Base-by-base conservation (phyloP, 1,140 invertebrate genomes). In the Rhagoletis zephyria region DNA sequence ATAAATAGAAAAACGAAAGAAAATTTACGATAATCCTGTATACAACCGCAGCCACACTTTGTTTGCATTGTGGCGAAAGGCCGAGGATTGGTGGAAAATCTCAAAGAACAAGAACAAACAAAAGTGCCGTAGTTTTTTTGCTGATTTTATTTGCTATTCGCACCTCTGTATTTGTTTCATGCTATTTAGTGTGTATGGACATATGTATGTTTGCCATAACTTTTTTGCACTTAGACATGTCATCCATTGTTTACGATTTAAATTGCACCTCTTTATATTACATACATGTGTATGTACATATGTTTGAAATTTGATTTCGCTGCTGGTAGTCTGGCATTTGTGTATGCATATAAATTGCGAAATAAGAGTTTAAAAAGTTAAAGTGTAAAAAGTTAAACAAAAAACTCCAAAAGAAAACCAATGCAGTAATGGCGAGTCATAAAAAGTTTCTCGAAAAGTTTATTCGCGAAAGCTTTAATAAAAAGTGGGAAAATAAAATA, bases 281-380 rank as follows among this genome's bases (percentile, higher is more conserved):
- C 4, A 63, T 63, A 63, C 10, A n/a, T 63, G 59, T 60, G 59
- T 6, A 63, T 14, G 16, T 63, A n/a, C 16, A 63, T 16, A 63
- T n/a, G 16, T n/a, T 4, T 4, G 10, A 6, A 74, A 48, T 42
- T 74, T 14, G 40, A n/a, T 42, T 74, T 42, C 14, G 6, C 67
- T 74, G 9, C 45, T 45, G 67, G 42, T 14, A 74, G 67, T 4
- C 1, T 0, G 4, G 9, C 48, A 48, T 74, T 4, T 1, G 1
- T 3, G 40, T 74, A 48, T 74, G 67, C 67, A 45, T 74, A 74
- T 16, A 6, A 14, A 4, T 14, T 45, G 67, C 45, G 67, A 74
- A 45, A 74, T 48, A 40, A 12, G 67, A 74, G 51, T 81, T 81
- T 81, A 9, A 56, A 51, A 81, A 81, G 14, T 30, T 81, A 9